These are phyloP conservation scores for Sceloporus tristichus DNA, from an alignment of 2,113 vertebrate species.

Conservation along the genomic window DNA sequence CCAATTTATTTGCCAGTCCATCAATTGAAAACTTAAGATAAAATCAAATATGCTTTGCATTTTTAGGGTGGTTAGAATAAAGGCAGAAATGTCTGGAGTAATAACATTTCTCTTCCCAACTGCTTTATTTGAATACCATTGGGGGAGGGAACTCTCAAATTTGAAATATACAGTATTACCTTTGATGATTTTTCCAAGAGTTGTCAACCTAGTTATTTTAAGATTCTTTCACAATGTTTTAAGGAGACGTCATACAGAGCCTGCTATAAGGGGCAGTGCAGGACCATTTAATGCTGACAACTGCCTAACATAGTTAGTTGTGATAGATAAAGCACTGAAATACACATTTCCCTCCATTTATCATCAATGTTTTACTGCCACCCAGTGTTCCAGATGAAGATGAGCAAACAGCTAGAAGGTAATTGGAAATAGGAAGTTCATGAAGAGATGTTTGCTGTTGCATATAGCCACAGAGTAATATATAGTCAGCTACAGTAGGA, in stretches of 20 bases:
- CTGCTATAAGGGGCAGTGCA: background rate
- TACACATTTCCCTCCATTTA: background rate
- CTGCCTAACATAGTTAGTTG: background rate
- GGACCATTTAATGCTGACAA: background rate
- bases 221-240: background rate
- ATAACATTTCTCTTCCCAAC: background rate
- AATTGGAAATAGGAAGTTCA: background rate
- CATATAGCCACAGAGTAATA: background rate
- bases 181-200: background rate
- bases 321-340: background rate
- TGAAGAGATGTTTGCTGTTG: background rate
- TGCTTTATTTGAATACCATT: background rate
- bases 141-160: background rate
- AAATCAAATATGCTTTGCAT: too few species aligned
- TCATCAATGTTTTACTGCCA: conserved; percentile 10
- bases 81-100: background rate
- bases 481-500: background rate
- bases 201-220: background rate
- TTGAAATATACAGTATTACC: background rate
- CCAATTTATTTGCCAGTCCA: background rate
- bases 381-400: conserved; percentile 29
- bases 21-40: too few species aligned
- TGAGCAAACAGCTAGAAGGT: background rate
- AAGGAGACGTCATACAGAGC: background rate
- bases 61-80: too few species aligned